A percentile compares a stretch with the other conserved stretches of the same genome.
These are phyloP conservation scores for Phyllotis vaccarum DNA, from an alignment of 2,797 vertebrate species.

Conservation along the genomic window DNA sequence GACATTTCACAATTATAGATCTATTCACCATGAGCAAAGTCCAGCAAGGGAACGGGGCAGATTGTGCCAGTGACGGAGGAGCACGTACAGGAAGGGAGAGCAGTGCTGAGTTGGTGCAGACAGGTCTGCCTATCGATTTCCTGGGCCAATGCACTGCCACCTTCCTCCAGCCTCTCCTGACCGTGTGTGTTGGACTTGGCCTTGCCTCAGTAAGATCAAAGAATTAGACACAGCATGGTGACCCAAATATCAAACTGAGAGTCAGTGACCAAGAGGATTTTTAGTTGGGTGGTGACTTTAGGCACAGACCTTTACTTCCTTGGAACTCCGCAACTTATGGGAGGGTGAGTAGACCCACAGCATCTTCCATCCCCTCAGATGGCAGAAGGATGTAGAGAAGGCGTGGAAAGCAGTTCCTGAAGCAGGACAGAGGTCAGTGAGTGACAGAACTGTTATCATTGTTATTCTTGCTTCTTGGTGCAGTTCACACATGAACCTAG, in stretches of 20 bases:
- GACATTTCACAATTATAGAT: neutral
- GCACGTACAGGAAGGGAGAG: neutral
- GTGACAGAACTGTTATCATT: too few species aligned
- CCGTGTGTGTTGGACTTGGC: neutral
- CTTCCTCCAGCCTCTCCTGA: neutral
- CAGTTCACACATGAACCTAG: too few species aligned
- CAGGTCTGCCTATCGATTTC: neutral
- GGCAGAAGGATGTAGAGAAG: neutral
- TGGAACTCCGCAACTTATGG: neutral
- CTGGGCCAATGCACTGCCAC: neutral
- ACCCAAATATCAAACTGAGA: neutral
- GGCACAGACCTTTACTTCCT: neutral
- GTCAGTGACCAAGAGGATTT: fast-evolving
- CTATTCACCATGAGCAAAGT: neutral
- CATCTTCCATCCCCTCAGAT: neutral
- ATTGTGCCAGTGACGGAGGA: neutral
- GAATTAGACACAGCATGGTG: neutral
- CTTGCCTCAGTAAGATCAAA: neutral
- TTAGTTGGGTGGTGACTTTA: neutral
- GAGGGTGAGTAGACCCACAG: neutral
- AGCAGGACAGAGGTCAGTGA: neutral
- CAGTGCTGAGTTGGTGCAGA: too few species aligned
- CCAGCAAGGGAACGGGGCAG: neutral
- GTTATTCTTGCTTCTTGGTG: neutral
- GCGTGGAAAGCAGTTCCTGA: fast-evolving